phyloP scores from a whole-genome alignment of 37 sponge, comb jelly and placozoan genomes.

The Ephydatia muelleri region DNA sequence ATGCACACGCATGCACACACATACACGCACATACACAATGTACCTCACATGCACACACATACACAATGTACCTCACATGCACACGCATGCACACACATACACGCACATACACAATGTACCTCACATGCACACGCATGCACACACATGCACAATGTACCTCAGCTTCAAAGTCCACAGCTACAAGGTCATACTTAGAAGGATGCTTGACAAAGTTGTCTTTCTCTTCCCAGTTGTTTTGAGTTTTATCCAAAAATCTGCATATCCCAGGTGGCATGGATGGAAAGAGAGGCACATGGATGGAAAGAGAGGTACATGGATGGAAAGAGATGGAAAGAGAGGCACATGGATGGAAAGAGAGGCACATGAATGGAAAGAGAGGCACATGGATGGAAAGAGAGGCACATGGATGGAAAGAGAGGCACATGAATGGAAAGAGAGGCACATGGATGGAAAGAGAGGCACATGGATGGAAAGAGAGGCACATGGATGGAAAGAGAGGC shows the following conservation, averaged over 20 bases:
- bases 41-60: background rate
- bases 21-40: slow-evolving; percentile 1
- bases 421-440: background rate
- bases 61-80: background rate
- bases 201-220: slow-evolving; percentile 67
- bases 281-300: background rate
- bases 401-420: no score
- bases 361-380: no score
- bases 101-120: background rate
- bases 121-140: slow-evolving; percentile 13
- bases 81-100: slow-evolving; percentile 5
- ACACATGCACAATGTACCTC: slow-evolving; percentile 38
- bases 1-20: slow-evolving; percentile 29
- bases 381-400: no score
- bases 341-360: background rate
- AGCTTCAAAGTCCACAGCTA: slow-evolving; percentile 74
- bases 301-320: no score
- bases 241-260: slow-evolving; percentile 88
- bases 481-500: no score
- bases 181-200: slow-evolving; percentile 87
- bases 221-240: slow-evolving; percentile 79
- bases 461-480: background rate
- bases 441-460: background rate
- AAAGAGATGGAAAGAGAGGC: background rate
- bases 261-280: background rate